Conservation (phyloP, 35 echinoderm and acorn worm genomes). For the Lytechinus variegatus region DNA sequence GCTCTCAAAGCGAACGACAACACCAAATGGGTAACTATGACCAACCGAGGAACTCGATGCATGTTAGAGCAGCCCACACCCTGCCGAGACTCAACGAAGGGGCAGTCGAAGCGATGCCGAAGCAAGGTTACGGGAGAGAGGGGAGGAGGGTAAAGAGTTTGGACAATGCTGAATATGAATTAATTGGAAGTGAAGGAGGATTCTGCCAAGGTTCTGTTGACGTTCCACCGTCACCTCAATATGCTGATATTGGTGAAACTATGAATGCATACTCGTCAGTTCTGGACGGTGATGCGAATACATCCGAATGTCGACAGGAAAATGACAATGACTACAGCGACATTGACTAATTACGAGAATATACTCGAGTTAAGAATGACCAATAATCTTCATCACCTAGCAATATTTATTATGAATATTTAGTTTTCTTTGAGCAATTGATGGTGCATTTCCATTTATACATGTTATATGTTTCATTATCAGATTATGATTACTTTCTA, state of each 20-base stretch:
- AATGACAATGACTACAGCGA: background rate
- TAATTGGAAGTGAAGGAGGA: background rate
- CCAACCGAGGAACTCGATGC: background rate
- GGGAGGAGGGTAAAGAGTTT: background rate
- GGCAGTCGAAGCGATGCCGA: background rate
- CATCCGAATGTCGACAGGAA: background rate
- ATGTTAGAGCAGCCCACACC: background rate
- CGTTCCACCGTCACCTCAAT: background rate
- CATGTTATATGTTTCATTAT: too few relatives aligned
- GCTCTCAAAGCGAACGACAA: background rate
- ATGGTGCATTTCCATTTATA: too few relatives aligned
- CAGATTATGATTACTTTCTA: too few relatives aligned
- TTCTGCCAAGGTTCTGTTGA: background rate
- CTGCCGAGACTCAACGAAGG: background rate
- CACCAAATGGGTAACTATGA: background rate
- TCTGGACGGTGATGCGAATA: background rate
- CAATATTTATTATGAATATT: too few relatives aligned
- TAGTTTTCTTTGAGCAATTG: too few relatives aligned
- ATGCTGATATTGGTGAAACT: slow-evolving; percentile 27
- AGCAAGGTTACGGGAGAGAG: background rate
- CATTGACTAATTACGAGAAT: background rate
- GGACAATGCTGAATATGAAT: background rate
- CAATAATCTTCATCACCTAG: too few relatives aligned
- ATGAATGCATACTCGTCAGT: background rate
- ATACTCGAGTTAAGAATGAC: background rate